Conservation (phyloP, 2,797 vertebrate genomes). For the Enteromius trimaculatus region DNA sequence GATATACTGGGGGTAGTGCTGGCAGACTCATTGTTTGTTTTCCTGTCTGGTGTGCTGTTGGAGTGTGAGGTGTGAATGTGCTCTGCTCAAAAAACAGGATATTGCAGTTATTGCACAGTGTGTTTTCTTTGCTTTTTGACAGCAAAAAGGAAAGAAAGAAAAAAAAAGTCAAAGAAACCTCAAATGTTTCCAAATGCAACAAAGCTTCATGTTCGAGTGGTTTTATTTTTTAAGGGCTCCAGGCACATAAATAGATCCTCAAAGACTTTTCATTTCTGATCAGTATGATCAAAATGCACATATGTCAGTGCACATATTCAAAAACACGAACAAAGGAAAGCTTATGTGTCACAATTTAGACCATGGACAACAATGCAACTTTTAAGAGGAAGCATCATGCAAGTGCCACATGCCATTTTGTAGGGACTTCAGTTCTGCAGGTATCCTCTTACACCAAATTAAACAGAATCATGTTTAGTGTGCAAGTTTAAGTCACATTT, state of each 20-base stretch:
- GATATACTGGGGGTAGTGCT: neutral
- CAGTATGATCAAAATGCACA: slow-evolving; percentile 29
- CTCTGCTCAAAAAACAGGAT: slow-evolving; percentile 32
- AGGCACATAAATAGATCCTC: neutral
- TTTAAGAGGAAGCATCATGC: slow-evolving; percentile 45
- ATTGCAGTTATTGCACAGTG: neutral
- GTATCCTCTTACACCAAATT: slow-evolving; percentile 19
- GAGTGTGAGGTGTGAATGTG: slow-evolving; percentile 6
- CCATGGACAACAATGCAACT: neutral
- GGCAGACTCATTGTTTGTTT: slow-evolving; percentile 26
- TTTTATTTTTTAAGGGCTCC: neutral
- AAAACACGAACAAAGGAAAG: neutral
- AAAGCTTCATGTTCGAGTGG: neutral
- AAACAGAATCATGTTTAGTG: slow-evolving; percentile 6
- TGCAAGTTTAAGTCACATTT: neutral
- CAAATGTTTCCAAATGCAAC: slow-evolving; percentile 4
- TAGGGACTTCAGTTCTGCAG: slow-evolving; percentile 7
- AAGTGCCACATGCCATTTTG: slow-evolving; percentile 32
- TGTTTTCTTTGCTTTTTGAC: slow-evolving; percentile 15
- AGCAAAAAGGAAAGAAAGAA: neutral
- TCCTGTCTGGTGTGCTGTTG: slow-evolving; percentile 6
- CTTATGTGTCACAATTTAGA: neutral
- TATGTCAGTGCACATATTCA: slow-evolving; percentile 15
- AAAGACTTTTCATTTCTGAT: slow-evolving; percentile 10
- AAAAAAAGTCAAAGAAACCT: neutral